Evolutionary conservation across 64 coral and sea anemone genomes (phyloP), one percentile per base, ranked within the genome.

Genomic region (Porites australiensis): DNA sequence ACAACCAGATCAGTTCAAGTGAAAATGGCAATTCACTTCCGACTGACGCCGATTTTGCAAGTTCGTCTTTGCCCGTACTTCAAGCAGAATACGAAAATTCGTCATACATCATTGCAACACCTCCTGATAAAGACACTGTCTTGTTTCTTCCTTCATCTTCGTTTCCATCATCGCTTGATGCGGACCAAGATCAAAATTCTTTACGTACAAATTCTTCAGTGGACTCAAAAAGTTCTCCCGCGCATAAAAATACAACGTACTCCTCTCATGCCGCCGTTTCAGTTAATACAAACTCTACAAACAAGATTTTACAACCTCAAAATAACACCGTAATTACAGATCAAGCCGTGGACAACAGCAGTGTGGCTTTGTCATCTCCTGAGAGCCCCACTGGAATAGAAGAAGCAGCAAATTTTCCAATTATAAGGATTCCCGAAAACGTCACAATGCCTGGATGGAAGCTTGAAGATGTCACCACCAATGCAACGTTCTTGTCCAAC

Each of bases 31-130:
- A 47, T 74, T 44, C 12, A 10, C 22, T 48, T 48, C 4, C 27
- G 37, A 3, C 23, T 18, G 49, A 15, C 4, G 45, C 73, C 2
- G 46, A 5, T 47, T 2, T 16, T 76, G n/a, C 18, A 16, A 16
- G 16, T 14, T 8, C 73, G 3, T 68, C 81, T 13, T 14, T 68
- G 3, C 61, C 61, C 21, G 51, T 4, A 9, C 44, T 84, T 5
- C 46, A 84, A 8, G 21, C 81, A 9, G 81, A 84, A 50, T 84
- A 84, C 46, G 81, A 84, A 21, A 84, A 84, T 51, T 61, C 81
- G 13, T 84, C 81, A 9, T 84, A 84, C 63, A 68, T 84, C 37
- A 84, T 84, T 44, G 81, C 81, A 13, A 84, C 81, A 13, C 81
- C 81, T 67, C 81, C 81, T 20, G 81, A 84, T 12, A 84, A 84